These are phyloP conservation scores for Sitobion miscanthi DNA, from an alignment of 1,140 invertebrate species.

Conservation along the genomic window DNA sequence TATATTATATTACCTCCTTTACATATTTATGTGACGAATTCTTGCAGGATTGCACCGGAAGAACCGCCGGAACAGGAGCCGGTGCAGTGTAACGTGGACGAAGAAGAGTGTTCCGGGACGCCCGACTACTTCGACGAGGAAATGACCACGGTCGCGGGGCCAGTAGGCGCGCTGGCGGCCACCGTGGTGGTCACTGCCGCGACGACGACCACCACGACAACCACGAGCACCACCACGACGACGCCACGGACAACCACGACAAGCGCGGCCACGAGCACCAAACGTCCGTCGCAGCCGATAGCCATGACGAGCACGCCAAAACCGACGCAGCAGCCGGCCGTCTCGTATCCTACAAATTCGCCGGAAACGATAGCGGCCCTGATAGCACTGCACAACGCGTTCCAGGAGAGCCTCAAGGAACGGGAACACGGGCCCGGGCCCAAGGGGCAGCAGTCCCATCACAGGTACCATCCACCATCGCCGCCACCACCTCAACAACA, in stretches of 20 bases:
- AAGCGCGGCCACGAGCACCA: constrained; percentile 57
- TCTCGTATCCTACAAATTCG: constrained; percentile 58
- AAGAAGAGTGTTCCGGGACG: constrained; percentile 60
- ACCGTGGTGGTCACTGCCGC: constrained; percentile 49
- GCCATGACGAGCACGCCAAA: constrained; percentile 61
- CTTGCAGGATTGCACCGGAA: constrained; percentile 28
- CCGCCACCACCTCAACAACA: neutral
- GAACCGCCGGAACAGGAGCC: constrained; percentile 55
- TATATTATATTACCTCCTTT: neutral
- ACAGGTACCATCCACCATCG: neutral
- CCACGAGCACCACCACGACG: constrained; percentile 60
- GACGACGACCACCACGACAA: constrained; percentile 62
- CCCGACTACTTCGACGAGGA: constrained; percentile 27
- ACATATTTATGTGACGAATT: neutral
- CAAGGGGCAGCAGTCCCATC: neutral
- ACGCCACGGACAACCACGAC: constrained; percentile 61
- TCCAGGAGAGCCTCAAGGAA: constrained; percentile 59
- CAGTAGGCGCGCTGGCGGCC: constrained; percentile 13
- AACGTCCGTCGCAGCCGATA: constrained; percentile 58
- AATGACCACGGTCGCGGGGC: neutral
- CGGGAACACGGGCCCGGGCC: constrained; percentile 47
- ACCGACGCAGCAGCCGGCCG: constrained; percentile 62
- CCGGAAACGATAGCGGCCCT: constrained; percentile 60
- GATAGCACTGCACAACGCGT: constrained; percentile 61
- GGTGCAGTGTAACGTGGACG: constrained; percentile 62